Base-by-base conservation (phyloP, 2,797 vertebrate species). In the Darevskia nairensis region DNA sequence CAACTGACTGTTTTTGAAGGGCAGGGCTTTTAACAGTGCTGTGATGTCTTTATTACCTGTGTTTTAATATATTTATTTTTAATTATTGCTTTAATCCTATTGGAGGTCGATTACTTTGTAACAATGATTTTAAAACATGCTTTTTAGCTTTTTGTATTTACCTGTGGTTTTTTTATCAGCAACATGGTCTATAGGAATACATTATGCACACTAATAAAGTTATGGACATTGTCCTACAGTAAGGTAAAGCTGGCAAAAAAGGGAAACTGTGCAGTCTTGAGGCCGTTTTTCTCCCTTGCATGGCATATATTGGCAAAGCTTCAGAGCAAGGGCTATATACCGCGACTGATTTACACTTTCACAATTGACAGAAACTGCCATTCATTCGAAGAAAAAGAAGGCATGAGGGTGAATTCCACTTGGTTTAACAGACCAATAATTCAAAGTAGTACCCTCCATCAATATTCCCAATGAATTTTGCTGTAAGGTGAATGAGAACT, bases 151-250 rank as follows among this genome's bases (percentile, higher is more conserved):
- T 55, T 15, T 55, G 50, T 50, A 50, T 50, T 50, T 50, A 50
- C 50, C 11, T 50, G 13, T 50, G 11, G 1, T 41, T 41, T 41
- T 41, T 41, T 41, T 13, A 50, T 61, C 59, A 61, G 4, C 21
- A 23, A 61, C 59, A 61, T 61, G 21, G 27, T 44, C 15, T 27
- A 39, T 66, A 59, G 10, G 27, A 41, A 15, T 6, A 39, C 72
- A 27, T 85, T 82, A 17, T 81, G 76, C 23, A 82, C 84, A 78
- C 89, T 23, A 82, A 92, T n/a, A 93, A 94, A 94, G 85, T 85
- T 92, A 89, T 88, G 89, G 89, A 83, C 90, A 68, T 94, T 95
- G 88, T 91, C 88, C 91, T 92, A 89, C 94, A 93, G 80, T 88
- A 80, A 94, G 80, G 92, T 85, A 92, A 2, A 88, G 5, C 27